These are phyloP conservation scores for Cactoblastis cactorum DNA, from an alignment of 2,888 invertebrate genomes.

Conservation along the genomic window DNA sequence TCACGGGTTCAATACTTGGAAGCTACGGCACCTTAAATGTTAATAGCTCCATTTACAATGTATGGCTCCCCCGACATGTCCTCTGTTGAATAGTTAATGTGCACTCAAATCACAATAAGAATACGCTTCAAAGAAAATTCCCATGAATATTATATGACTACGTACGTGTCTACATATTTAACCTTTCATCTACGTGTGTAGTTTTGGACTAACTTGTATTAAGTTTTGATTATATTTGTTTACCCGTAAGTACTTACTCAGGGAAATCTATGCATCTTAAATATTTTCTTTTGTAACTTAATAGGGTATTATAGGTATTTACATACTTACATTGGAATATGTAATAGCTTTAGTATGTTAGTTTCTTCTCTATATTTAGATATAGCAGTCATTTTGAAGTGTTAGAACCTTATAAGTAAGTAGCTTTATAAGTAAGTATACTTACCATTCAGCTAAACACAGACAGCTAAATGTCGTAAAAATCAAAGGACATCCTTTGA, in stretches of 20 bases:
- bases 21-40: background rate
- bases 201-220: background rate
- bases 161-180: conserved; percentile 9
- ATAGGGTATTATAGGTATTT: no score
- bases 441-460: no score
- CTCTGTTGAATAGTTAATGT: conserved; percentile 59
- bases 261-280: no score
- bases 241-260: no score
- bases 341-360: no score
- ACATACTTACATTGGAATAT: no score
- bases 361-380: background rate
- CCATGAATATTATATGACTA: conserved; percentile 33
- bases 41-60: conserved; percentile 9
- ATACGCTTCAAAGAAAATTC: conserved; percentile 49
- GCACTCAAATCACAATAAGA: conserved; percentile 68
- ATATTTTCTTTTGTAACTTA: no score
- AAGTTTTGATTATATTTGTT: background rate
- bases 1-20: background rate
- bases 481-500: no score
- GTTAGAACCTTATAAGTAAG: no score
- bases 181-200: conserved; percentile 17
- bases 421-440: no score
- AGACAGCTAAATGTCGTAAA: no score
- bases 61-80: conserved; percentile 32
- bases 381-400: no score